Evolutionary conservation across 2,888 invertebrate genomes (phyloP).

Genomic region (Ectemnius cavifrons): DNA sequence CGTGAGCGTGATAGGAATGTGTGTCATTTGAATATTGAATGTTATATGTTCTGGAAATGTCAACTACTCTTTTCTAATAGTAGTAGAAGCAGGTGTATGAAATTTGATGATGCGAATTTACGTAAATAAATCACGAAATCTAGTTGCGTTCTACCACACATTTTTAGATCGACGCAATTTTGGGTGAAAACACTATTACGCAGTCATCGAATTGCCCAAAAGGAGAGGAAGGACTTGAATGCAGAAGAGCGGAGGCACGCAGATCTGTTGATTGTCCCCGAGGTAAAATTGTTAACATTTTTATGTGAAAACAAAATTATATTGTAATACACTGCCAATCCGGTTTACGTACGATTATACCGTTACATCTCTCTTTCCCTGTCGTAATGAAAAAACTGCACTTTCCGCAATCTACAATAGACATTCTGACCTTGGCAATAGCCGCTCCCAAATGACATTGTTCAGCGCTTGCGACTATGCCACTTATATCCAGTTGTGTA

Average conservation of each 20-base stretch:
- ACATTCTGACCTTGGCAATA: constrained; percentile 61
- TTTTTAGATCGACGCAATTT: constrained; percentile 70
- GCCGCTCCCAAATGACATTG: constrained; percentile 58
- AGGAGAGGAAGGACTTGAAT: constrained; percentile 76
- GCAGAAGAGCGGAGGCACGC: constrained; percentile 76
- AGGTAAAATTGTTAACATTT: constrained; percentile 65
- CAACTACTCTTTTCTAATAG: not conserved
- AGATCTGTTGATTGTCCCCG: constrained; percentile 76
- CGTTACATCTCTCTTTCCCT: constrained; percentile 10
- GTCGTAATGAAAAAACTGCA: constrained; percentile 26
- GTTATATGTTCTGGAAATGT: not conserved
- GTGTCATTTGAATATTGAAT: too few relatives aligned
- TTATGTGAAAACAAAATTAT: not conserved
- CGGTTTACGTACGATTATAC: not conserved
- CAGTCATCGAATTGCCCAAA: constrained; percentile 72
- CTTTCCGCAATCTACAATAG: constrained; percentile 44
- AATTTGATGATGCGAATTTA: too few relatives aligned
- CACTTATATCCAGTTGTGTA: too few relatives aligned
- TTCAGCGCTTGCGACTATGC: constrained; percentile 26
- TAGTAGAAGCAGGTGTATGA: not conserved
- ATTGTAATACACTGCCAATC: not conserved
- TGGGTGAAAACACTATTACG: constrained; percentile 71
- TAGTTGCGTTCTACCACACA: not conserved
- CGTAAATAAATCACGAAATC: not conserved
- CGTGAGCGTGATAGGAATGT: too few relatives aligned